Conservation (phyloP, 2,113 vertebrate genomes). For the Hiodon alosoides region DNA sequence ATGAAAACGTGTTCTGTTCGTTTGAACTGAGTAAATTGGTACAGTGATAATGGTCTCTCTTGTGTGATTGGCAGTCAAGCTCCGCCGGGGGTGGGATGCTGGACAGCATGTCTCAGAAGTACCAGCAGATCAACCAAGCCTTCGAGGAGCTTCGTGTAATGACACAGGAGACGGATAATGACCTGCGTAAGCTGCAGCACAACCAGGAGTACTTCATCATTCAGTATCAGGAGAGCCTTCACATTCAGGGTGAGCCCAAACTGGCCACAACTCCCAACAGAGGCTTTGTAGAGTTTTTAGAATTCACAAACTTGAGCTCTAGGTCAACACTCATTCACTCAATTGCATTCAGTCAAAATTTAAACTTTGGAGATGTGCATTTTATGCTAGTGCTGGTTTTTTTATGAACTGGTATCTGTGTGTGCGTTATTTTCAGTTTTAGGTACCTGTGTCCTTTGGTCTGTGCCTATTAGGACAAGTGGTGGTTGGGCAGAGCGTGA, state of each 20-base stretch:
- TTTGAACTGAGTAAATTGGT: not conserved
- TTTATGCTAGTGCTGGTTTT: not conserved
- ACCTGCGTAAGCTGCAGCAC: constrained; percentile 91
- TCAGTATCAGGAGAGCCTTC: constrained; percentile 94
- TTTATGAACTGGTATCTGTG: not conserved
- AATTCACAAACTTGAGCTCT: no score
- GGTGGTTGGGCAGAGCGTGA: not conserved
- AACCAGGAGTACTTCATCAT: constrained; percentile 98
- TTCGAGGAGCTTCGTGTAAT: constrained; percentile 90
- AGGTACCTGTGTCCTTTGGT: not conserved
- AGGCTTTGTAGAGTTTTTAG: no score
- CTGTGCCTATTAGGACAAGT: not conserved
- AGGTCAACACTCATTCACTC: no score
- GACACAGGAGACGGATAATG: constrained; percentile 87
- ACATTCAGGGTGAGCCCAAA: constrained; percentile 65
- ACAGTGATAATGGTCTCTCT: not conserved
- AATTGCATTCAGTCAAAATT: no score
- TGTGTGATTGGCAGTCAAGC: constrained; percentile 65
- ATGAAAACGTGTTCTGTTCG: not conserved
- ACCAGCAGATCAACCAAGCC: constrained; percentile 93
- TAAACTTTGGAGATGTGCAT: not conserved
- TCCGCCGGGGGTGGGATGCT: constrained; percentile 76
- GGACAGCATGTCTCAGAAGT: constrained; percentile 95
- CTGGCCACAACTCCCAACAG: no score
- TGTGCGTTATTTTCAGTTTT: not conserved